Conservation (phyloP, 2,113 vertebrate species). For the Anoplopoma fimbria region DNA sequence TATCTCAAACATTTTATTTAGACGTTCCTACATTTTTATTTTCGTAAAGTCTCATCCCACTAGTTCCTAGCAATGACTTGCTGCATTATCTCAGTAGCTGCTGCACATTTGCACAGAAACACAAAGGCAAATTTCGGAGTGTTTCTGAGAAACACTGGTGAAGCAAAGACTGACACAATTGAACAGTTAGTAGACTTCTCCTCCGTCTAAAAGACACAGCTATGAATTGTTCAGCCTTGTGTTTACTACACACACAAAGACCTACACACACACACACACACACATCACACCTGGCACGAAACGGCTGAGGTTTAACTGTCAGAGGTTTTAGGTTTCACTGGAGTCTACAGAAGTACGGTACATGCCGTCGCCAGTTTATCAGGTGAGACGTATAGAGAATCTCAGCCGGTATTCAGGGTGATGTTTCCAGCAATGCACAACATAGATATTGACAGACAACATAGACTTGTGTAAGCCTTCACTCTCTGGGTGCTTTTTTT, state of each 20-base stretch:
- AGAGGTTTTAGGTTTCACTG: constrained; percentile 71
- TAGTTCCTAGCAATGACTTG: constrained; percentile 2
- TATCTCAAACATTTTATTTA: background rate
- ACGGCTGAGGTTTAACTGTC: constrained; percentile 63
- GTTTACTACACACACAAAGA: constrained; percentile 58
- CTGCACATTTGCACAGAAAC: constrained; percentile 24
- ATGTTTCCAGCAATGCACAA: constrained; percentile 50
- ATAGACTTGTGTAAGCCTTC: constrained; percentile 9
- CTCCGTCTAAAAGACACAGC: constrained; percentile 33
- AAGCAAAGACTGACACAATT: constrained; percentile 35
- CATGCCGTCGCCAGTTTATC: constrained; percentile 30
- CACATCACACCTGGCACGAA: constrained; percentile 33
- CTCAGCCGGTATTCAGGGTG: constrained; percentile 22
- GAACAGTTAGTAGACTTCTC: constrained; percentile 42
- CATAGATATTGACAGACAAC: constrained; percentile 14
- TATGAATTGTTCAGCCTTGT: constrained; percentile 56
- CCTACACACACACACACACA: constrained; percentile 21
- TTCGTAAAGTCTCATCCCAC: background rate
- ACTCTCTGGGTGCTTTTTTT: background rate
- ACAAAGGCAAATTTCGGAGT: constrained; percentile 21
- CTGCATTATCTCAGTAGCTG: constrained; percentile 28
- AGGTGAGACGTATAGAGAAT: constrained; percentile 38
- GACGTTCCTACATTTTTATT: background rate
- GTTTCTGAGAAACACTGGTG: constrained; percentile 39
- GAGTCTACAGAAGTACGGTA: constrained; percentile 25